phyloP scores from a whole-genome alignment of 2,113 vertebrate species.

The Bubo scandiacus region DNA sequence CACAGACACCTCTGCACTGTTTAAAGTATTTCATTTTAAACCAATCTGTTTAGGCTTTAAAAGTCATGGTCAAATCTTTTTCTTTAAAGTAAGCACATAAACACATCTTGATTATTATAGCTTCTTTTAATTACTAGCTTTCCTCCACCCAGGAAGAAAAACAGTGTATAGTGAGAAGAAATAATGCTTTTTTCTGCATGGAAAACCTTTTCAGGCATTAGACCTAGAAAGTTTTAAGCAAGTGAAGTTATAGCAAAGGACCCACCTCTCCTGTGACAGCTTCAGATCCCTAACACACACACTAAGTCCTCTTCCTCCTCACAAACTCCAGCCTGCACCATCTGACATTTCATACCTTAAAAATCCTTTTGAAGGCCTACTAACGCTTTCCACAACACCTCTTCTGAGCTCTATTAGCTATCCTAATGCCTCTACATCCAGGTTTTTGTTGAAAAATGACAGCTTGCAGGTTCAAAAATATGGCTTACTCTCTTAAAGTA shows the following conservation, averaged over 20 bases:
- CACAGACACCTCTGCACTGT: background rate
- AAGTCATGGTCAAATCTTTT: background rate
- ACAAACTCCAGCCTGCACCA: background rate
- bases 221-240: background rate
- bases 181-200: background rate
- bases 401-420: background rate
- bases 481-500: background rate
- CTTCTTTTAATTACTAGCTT: background rate
- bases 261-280: background rate
- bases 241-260: background rate
- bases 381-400: background rate
- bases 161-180: background rate
- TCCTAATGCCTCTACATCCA: background rate
- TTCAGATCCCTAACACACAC: background rate
- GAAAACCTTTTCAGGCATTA: background rate
- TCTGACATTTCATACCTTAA: background rate
- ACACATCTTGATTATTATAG: background rate
- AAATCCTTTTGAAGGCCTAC: background rate
- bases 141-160: background rate
- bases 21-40: background rate
- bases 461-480: background rate
- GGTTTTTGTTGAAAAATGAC: background rate
- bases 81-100: background rate
- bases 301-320: background rate
- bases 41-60: background rate